Conservation (phyloP, 2,888 invertebrate genomes). For the Tetragonula carbonaria region DNA sequence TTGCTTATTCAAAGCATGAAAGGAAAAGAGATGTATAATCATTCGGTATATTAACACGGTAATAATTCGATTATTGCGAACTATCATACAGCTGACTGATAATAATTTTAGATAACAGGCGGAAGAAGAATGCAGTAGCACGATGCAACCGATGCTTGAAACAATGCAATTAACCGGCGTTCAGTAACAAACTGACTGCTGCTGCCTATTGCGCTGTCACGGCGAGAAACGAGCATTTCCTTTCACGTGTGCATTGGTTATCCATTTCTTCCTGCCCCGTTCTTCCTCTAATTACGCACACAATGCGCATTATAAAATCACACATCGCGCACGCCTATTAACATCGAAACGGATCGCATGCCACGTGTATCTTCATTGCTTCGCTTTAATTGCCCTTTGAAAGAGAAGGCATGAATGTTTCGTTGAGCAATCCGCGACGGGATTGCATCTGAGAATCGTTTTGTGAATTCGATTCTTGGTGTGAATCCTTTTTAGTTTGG, state of each 20-base stretch:
- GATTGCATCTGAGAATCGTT: neutral
- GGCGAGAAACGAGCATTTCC: slow-evolving; percentile 68
- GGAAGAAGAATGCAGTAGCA: neutral
- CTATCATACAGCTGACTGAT: neutral
- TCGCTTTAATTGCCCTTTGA: neutral
- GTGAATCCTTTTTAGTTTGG: neutral
- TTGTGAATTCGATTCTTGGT: neutral
- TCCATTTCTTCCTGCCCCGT: slow-evolving; percentile 38
- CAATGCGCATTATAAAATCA: slow-evolving; percentile 36
- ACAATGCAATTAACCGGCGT: slow-evolving; percentile 66
- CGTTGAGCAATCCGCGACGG: neutral
- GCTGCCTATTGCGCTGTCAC: slow-evolving; percentile 65
- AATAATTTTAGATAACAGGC: neutral
- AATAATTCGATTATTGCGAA: neutral
- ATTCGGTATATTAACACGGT: too few relatives aligned
- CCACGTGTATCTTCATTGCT: neutral
- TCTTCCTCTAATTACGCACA: slow-evolving; percentile 42
- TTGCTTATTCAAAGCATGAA: neutral
- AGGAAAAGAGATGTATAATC: neutral
- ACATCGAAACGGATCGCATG: neutral
- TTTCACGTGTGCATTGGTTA: slow-evolving; percentile 55
- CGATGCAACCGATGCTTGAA: slow-evolving; percentile 49
- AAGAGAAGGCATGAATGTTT: neutral
- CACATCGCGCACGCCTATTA: slow-evolving; percentile 2
- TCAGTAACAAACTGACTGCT: slow-evolving; percentile 72